Evolutionary conservation across 2,888 invertebrate genomes (phyloP).

Genomic region (Brenthis hecate): DNA sequence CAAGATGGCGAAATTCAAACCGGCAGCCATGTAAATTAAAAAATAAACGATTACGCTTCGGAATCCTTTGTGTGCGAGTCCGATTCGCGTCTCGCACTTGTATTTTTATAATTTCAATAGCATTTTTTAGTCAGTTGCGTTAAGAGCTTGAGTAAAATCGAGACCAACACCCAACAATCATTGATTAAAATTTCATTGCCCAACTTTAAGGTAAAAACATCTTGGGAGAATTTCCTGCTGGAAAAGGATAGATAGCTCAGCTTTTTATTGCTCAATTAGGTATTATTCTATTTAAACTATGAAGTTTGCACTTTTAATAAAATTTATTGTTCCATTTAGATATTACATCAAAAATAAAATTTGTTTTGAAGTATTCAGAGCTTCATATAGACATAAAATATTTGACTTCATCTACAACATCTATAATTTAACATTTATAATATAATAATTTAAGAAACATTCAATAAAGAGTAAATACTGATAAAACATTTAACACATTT

Average conservation of each 20-base stretch:
- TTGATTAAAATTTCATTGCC: too few relatives aligned
- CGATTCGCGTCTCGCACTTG: too few relatives aligned
- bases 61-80: too few relatives aligned
- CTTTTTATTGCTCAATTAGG: neutral
- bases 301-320: conserved; percentile 45
- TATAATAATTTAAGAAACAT: conserved; percentile 58
- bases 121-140: too few relatives aligned
- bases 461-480: conserved; percentile 62
- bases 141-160: too few relatives aligned
- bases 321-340: conserved; percentile 69
- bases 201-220: too few relatives aligned
- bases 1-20: too few relatives aligned
- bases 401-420: conserved; percentile 63
- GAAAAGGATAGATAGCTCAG: neutral
- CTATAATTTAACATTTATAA: conserved; percentile 64
- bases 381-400: conserved; percentile 66
- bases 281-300: conserved; percentile 37
- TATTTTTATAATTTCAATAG: too few relatives aligned
- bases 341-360: conserved; percentile 69
- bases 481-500: conserved; percentile 73
- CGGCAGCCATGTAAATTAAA: too few relatives aligned
- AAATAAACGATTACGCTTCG: too few relatives aligned
- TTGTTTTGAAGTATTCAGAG: conserved; percentile 53
- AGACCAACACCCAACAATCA: too few relatives aligned
- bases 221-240: too few relatives aligned